A percentile compares a stretch with the other conserved stretches of the same genome.
phyloP scores from a whole-genome alignment of 2,113 vertebrate species.

The Pygoscelis adeliae region DNA sequence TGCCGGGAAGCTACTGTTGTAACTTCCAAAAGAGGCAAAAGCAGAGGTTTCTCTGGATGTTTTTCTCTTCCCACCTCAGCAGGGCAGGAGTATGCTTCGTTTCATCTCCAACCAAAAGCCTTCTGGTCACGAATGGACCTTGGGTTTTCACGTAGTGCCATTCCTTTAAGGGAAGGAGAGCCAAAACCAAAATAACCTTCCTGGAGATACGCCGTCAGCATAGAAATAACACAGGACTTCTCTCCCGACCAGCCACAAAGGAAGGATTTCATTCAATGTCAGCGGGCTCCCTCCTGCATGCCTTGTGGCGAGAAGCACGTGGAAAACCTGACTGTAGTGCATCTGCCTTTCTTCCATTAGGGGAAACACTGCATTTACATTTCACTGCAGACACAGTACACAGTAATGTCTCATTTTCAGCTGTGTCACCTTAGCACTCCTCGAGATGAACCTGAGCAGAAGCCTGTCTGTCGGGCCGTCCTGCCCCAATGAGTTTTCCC shows the following conservation, averaged over 20 bases:
- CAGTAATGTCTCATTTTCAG: fast-evolving
- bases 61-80: neutral
- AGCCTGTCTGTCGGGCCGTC: neutral
- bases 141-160: neutral
- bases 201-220: neutral
- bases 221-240: neutral
- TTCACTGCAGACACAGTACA: fast-evolving
- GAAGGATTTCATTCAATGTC: neutral
- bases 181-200: neutral
- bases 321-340: neutral
- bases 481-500: neutral
- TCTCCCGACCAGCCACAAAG: neutral
- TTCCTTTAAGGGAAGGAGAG: neutral
- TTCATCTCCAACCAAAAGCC: neutral
- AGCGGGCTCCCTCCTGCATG: neutral
- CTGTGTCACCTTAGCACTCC: neutral
- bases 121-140: neutral
- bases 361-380: neutral
- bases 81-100: neutral
- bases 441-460: neutral
- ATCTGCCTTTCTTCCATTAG: neutral
- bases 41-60: neutral
- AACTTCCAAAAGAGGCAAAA: neutral
- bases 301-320: neutral
- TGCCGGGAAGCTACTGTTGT: neutral